A percentile compares a stretch with the other conserved stretches of the same genome.
phyloP scores from a whole-genome alignment of 1,140 invertebrate genomes.

The Calliphora vicina region DNA sequence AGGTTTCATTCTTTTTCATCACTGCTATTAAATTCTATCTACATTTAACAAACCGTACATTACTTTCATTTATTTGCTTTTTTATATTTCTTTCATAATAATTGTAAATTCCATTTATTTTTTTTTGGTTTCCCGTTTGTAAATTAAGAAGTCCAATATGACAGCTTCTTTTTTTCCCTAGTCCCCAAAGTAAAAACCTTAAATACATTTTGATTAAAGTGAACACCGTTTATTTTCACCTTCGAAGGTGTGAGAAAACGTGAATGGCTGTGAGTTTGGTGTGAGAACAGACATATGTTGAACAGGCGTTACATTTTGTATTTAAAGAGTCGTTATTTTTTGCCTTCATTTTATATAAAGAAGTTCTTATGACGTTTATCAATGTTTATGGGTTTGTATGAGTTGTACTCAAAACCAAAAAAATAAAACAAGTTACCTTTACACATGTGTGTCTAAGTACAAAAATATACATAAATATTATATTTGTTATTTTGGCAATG shows the following conservation, averaged over 20 bases:
- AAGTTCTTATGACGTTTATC: background rate
- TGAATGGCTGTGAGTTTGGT: background rate
- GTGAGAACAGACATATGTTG: background rate
- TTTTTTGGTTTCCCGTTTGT: background rate
- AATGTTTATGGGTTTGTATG: background rate
- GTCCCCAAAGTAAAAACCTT: background rate
- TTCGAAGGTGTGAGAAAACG: background rate
- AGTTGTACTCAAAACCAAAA: background rate
- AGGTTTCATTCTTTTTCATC: background rate
- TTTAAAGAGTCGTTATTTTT: background rate
- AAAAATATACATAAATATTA: background rate
- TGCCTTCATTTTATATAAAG: background rate
- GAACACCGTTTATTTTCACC: too few species aligned
- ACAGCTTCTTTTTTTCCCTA: background rate
- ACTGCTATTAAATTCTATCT: background rate
- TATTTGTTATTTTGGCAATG: slow-evolving; percentile 10
- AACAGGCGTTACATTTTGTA: slow-evolving; percentile 5
- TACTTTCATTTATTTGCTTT: background rate
- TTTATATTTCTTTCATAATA: background rate
- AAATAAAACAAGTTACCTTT: too few species aligned
- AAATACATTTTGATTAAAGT: background rate
- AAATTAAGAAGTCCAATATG: background rate
- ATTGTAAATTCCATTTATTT: slow-evolving; percentile 1
- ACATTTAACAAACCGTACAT: background rate
- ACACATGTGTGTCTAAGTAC: too few species aligned